Percentiles rank a stretch among this genome's conserved stretches.
Conservation (phyloP, 2,797 vertebrate species). For the Sebastes alutus region DNA sequence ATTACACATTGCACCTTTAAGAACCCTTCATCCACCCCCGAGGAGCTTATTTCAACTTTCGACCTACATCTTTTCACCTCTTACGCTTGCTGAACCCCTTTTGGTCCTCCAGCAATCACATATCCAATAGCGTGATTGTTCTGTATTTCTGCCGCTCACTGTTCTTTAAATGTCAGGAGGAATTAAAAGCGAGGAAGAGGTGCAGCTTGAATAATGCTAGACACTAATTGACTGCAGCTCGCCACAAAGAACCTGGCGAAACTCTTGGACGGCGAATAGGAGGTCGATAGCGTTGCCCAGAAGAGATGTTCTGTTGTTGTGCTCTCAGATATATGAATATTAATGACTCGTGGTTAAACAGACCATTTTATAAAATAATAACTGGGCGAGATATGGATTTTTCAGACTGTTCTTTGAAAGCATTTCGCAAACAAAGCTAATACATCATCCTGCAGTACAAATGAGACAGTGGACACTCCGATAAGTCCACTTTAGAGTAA, state of each 20-base stretch:
- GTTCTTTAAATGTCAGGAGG: constrained; percentile 35
- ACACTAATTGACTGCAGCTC: constrained; percentile 47
- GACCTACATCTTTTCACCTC: not conserved
- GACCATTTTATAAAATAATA: constrained; percentile 59
- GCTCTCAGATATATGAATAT: constrained; percentile 69
- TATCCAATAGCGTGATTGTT: not conserved
- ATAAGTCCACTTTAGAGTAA: constrained; percentile 16
- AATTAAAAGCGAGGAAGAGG: constrained; percentile 27
- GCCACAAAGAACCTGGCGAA: constrained; percentile 26
- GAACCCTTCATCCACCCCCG: not conserved
- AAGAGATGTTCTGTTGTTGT: constrained; percentile 49
- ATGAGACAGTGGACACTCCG: constrained; percentile 28
- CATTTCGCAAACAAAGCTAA: constrained; percentile 48
- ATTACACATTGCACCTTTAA: no score
- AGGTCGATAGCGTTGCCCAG: constrained; percentile 42
- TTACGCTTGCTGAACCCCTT: not conserved
- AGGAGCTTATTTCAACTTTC: constrained; percentile 1
- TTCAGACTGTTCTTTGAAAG: constrained; percentile 20
- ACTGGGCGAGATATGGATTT: constrained; percentile 53
- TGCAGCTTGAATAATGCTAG: constrained; percentile 7
- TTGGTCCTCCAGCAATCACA: constrained; percentile 13
- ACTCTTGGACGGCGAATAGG: constrained; percentile 12
- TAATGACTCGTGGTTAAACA: constrained; percentile 44
- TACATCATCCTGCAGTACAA: constrained; percentile 47
- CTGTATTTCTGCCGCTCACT: constrained; percentile 15